Conservation (phyloP, 2,797 vertebrate genomes). For the Threskiornis aethiopicus region DNA sequence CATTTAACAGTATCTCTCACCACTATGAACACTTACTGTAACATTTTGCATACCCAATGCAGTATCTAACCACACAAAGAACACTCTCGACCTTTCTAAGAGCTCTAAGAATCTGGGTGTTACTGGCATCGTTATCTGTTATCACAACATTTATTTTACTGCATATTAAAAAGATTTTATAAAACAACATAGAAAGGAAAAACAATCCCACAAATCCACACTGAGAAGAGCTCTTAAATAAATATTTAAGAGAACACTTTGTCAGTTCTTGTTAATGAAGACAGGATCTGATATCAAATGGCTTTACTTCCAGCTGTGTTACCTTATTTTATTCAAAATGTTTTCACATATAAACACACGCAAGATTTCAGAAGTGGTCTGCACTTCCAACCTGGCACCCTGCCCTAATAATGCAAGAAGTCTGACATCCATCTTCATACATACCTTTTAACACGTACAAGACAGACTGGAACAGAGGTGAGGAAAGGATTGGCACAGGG, state of each 20-base stretch:
- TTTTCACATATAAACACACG: rapidly evolving
- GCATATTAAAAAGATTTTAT: neutral
- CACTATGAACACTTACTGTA: neutral
- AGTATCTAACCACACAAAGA: neutral
- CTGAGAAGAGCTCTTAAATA: neutral
- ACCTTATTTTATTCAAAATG: neutral
- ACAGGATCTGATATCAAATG: neutral
- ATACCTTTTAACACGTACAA: rapidly evolving
- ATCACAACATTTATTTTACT: neutral
- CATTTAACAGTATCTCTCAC: neutral
- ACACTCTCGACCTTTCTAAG: too few species aligned
- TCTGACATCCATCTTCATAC: rapidly evolving
- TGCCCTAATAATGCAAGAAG: rapidly evolving
- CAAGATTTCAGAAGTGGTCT: neutral
- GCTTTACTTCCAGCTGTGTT: neutral
- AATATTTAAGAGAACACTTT: neutral
- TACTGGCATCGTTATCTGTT: neutral
- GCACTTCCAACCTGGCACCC: neutral
- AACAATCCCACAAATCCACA: neutral
- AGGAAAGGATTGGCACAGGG: neutral
- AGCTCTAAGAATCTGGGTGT: neutral
- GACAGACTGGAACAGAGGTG: rapidly evolving
- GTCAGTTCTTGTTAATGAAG: neutral
- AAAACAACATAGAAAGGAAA: neutral
- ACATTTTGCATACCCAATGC: rapidly evolving